Percentiles rank a stretch among this genome's conserved stretches.
Conservation (phyloP, 2,888 invertebrate species). For the Eudemis profundana region DNA sequence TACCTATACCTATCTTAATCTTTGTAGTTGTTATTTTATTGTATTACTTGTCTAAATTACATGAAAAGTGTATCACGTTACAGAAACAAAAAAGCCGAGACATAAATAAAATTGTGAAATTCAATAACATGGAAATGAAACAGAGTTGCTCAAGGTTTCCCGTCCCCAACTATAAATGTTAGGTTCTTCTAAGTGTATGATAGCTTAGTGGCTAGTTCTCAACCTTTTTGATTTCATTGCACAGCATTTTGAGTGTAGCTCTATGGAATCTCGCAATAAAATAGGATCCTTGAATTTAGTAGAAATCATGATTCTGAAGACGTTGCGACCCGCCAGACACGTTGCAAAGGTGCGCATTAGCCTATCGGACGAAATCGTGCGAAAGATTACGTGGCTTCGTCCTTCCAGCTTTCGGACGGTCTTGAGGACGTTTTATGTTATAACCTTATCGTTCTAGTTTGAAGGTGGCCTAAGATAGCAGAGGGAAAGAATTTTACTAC, state of each 20-base stretch:
- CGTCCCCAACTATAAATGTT: too few species aligned
- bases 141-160: too few species aligned
- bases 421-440: not conserved
- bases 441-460: not conserved
- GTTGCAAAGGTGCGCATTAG: conserved; percentile 53
- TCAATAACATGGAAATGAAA: too few species aligned
- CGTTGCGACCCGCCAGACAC: conserved; percentile 35
- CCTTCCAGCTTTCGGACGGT: conserved; percentile 46
- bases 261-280: not conserved
- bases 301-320: not conserved
- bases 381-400: conserved; percentile 50
- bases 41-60: too few species aligned
- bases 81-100: too few species aligned
- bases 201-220: too few species aligned
- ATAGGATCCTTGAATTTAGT: not conserved
- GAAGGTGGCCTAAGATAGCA: not conserved
- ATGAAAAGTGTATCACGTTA: too few species aligned
- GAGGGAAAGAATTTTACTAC: not conserved
- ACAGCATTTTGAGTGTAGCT: not conserved
- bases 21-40: too few species aligned
- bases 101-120: too few species aligned
- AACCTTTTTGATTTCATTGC: too few species aligned
- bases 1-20: too few species aligned
- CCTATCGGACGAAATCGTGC: conserved; percentile 55
- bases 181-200: too few species aligned